Conservation (phyloP, 2,113 vertebrate genomes). For the Capricornis sumatraensis region DNA sequence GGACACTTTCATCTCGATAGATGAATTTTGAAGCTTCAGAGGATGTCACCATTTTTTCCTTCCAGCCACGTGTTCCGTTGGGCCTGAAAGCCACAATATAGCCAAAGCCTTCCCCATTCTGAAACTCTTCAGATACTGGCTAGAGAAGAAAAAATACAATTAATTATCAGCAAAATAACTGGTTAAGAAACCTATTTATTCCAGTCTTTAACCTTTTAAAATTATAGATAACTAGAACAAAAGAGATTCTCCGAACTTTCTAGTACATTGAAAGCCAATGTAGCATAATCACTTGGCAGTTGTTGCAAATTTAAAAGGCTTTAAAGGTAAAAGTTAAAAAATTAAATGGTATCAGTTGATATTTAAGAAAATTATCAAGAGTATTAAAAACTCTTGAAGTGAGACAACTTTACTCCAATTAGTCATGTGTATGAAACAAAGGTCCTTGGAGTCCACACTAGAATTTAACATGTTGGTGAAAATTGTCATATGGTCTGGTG, state of each 20-base stretch:
- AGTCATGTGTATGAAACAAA: constrained; percentile 5
- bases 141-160: constrained; percentile 71
- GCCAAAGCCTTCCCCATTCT: constrained; percentile 96
- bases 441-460: not conserved
- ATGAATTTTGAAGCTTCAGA: constrained; percentile 95
- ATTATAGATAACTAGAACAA: not conserved
- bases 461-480: not conserved
- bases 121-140: constrained; percentile 98
- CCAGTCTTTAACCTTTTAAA: not conserved
- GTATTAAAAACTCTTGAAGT: constrained; percentile 12
- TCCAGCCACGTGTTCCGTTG: constrained; percentile 95
- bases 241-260: not conserved
- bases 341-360: not conserved
- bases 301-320: not conserved
- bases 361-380: constrained; percentile 1
- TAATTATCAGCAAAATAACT: not conserved
- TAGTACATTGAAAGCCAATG: not conserved
- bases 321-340: not conserved
- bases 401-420: constrained; percentile 32
- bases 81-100: constrained; percentile 97
- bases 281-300: not conserved
- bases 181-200: not conserved
- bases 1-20: constrained; percentile 96
- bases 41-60: constrained; percentile 98
- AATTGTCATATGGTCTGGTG: not conserved